These are phyloP conservation scores for Drosophila sp. DNA, from an alignment of 1,140 invertebrate species.

Conservation along the genomic window DNA sequence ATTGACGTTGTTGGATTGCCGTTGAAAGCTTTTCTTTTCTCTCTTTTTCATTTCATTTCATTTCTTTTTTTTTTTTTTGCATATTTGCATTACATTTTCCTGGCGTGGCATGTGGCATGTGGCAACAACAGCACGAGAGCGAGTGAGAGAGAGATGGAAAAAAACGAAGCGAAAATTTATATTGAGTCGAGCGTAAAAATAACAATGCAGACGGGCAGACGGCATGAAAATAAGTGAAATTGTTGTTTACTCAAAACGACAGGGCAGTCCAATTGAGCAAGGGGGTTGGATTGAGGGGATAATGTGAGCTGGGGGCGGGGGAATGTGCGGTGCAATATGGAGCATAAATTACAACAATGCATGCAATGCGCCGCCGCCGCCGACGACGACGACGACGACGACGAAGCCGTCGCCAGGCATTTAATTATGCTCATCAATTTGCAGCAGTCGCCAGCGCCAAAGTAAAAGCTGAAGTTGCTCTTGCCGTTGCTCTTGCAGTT, in stretches of 20 bases:
- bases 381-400: conserved; percentile 4
- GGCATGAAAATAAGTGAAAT: conserved; percentile 83
- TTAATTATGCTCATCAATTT: conserved; percentile 83
- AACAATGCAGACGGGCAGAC: conserved; percentile 79
- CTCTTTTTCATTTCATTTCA: too few species aligned
- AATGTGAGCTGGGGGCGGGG: not conserved
- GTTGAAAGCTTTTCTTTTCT: conserved; percentile 67
- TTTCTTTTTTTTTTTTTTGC: conserved; percentile 35
- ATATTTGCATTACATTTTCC: conserved; percentile 80
- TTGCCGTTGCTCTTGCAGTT: too few species aligned
- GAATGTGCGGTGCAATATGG: conserved; percentile 51
- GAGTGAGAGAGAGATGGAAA: conserved; percentile 2
- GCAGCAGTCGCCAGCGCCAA: conserved; percentile 33
- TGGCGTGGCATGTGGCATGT: conserved; percentile 77
- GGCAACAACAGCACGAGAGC: conserved; percentile 34
- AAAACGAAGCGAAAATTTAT: conserved; percentile 68
- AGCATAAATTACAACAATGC: conserved; percentile 80
- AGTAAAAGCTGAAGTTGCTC: conserved; percentile 17
- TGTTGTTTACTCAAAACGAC: conserved; percentile 76
- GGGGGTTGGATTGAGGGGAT: not conserved
- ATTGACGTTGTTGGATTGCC: conserved; percentile 29
- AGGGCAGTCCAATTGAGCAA: conserved; percentile 34
- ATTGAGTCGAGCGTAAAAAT: conserved; percentile 82
- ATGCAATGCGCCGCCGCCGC: conserved; percentile 55
- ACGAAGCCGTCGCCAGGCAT: conserved; percentile 57